A percentile compares a stretch with the other conserved stretches of the same genome.
phyloP scores from a whole-genome alignment of 37 sponge, comb jelly and placozoan genomes.

The Crambe crambe region DNA sequence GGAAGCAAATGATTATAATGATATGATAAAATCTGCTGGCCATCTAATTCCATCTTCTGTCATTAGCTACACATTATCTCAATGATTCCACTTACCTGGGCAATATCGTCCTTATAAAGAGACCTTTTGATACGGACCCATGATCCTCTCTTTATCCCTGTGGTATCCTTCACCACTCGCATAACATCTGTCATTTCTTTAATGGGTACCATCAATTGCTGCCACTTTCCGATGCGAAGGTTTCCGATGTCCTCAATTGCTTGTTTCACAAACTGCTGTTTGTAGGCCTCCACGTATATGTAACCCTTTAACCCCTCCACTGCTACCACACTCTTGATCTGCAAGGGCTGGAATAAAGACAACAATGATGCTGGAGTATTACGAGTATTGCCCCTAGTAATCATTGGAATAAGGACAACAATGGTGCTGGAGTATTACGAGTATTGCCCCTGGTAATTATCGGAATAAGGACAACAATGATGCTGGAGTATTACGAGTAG shows the following conservation, averaged over 20 bases:
- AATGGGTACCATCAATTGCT: slow-evolving; percentile 98
- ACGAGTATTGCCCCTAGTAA: too few relatives aligned
- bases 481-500: too few relatives aligned
- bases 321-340: slow-evolving; percentile 90
- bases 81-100: slow-evolving; percentile 62
- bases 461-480: too few relatives aligned
- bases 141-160: slow-evolving; percentile 72
- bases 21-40: background rate
- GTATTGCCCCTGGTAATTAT: too few relatives aligned
- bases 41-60: too few relatives aligned
- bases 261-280: slow-evolving; percentile 98
- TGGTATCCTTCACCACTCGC: slow-evolving; percentile 90
- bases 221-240: slow-evolving; percentile 87
- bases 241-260: slow-evolving; percentile 94
- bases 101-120: slow-evolving; percentile 93
- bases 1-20: background rate
- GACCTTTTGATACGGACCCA: slow-evolving; percentile 97
- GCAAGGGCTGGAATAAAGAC: slow-evolving; percentile 78
- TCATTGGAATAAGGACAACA: too few relatives aligned
- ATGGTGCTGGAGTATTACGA: too few relatives aligned
- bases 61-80: background rate
- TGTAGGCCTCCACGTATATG: slow-evolving; percentile 96
- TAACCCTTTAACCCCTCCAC: slow-evolving; percentile 96
- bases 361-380: background rate
- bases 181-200: slow-evolving; percentile 97